Base-by-base conservation (phyloP, 37 sponge, comb jelly and placozoan species). In the Spongia lamella region DNA sequence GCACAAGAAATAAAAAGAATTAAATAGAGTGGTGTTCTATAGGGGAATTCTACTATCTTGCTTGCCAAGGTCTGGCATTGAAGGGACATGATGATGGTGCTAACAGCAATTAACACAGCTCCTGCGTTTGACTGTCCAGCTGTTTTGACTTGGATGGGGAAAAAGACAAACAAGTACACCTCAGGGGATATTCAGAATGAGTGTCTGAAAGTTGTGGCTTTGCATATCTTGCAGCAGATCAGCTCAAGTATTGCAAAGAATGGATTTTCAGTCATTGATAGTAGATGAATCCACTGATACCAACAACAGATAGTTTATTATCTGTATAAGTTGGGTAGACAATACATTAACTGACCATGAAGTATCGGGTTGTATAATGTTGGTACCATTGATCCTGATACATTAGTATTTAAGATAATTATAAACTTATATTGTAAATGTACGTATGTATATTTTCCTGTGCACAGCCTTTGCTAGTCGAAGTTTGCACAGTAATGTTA, bases 101-200 rank as follows among this genome's bases (percentile, higher is more conserved):
- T 35, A 77, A 78, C 39, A 83, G 90, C 52, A 89, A 89, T 43
- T 89, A 30, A 35, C 19, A 3, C 85, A 79, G 31, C 76, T 89
- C 27, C 55, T 89, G 35, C 77, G 34, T 55, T 55, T 84, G 89
- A 89, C 66, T 62, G 30, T 52, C 60, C 50, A 57, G 86, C 37
- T 19, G 56, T 89, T 32, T 9, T 30, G 26, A 13, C 52, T 7
- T 92, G 85, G 88, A 56, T 87, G 81, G 68, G 34, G 27, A 91
- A 76, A 50, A 86, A 84, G 38, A 72, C 72, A 3, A 63, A 82
- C 50, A 83, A 83, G 61, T 92, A 87, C 38, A 77, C 70, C 3
- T 83, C 84, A 9, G 76, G 49, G 83, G 81, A 87, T 15, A 84
- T 87, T 50, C 93, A 87, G 49, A 92, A 92, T 50, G 93, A 87